These are phyloP conservation scores for Pachyseris speciosa DNA, from an alignment of 64 coral and sea anemone genomes.

Conservation along the genomic window DNA sequence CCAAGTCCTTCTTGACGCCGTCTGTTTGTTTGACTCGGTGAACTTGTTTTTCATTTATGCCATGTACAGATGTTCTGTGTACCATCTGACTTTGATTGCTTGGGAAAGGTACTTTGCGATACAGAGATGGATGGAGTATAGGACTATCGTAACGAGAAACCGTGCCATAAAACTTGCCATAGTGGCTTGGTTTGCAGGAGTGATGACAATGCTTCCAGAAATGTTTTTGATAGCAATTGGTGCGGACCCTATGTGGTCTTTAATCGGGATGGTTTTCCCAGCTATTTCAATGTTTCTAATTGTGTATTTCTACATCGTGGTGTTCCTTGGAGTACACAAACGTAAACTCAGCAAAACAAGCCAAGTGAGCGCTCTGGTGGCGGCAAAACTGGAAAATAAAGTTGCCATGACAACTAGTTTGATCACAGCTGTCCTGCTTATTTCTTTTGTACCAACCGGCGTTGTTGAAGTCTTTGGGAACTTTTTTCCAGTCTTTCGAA, in stretches of 20 bases:
- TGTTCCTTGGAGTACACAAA: not conserved
- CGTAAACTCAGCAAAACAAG: not conserved
- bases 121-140: slow-evolving; percentile 8
- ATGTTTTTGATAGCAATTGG: not conserved
- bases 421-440: not conserved
- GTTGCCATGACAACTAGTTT: not conserved
- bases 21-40: not conserved
- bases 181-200: not conserved
- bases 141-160: not conserved
- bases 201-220: too few relatives aligned
- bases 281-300: too few relatives aligned
- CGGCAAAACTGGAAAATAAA: not conserved
- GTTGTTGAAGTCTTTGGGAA: not conserved
- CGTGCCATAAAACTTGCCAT: not conserved
- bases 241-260: too few relatives aligned
- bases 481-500: not conserved
- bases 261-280: too few relatives aligned
- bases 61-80: not conserved
- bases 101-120: slow-evolving; percentile 13
- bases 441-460: not conserved
- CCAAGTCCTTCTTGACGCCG: not conserved
- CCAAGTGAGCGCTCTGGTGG: too few relatives aligned
- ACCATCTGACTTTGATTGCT: not conserved
- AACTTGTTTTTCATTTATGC: not conserved
- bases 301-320: not conserved